phyloP scores from a whole-genome alignment of 2,888 invertebrate genomes.

The Halocaridina rubra region DNA sequence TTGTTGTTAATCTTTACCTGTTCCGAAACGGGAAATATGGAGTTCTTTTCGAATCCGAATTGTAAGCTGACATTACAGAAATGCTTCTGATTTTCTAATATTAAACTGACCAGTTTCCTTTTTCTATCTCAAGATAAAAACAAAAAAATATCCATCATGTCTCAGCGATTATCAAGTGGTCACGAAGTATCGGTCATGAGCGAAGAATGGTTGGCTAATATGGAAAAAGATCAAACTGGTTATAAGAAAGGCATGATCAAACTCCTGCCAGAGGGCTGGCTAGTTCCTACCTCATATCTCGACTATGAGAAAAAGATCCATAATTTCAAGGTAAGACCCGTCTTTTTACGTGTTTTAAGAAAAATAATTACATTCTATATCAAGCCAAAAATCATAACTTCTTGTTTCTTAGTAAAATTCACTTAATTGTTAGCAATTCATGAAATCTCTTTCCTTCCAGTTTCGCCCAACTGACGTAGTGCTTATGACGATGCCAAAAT shows the following conservation, averaged over 20 bases:
- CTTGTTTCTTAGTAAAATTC: background rate
- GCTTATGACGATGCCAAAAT: conserved; percentile 16
- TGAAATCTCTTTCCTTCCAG: background rate
- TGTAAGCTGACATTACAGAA: too few relatives aligned
- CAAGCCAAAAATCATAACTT: background rate
- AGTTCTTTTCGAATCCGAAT: too few relatives aligned
- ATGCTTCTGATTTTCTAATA: too few relatives aligned
- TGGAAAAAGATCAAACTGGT: background rate
- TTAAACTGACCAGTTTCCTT: too few relatives aligned
- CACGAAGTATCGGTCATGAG: background rate
- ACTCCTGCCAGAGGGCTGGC: background rate
- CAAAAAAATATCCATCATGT: too few relatives aligned
- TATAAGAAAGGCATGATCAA: background rate
- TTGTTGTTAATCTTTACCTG: too few relatives aligned
- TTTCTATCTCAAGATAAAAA: too few relatives aligned
- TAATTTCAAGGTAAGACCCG: background rate
- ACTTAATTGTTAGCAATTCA: background rate
- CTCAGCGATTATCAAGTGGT: background rate
- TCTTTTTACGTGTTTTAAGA: background rate
- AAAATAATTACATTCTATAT: background rate
- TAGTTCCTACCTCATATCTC: background rate
- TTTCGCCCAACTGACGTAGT: conserved; percentile 16
- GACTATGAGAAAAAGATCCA: background rate
- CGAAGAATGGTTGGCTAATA: background rate
- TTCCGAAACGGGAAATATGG: too few relatives aligned